Conservation (phyloP, 2,797 vertebrate genomes). For the Pelobates cultripes region DNA sequence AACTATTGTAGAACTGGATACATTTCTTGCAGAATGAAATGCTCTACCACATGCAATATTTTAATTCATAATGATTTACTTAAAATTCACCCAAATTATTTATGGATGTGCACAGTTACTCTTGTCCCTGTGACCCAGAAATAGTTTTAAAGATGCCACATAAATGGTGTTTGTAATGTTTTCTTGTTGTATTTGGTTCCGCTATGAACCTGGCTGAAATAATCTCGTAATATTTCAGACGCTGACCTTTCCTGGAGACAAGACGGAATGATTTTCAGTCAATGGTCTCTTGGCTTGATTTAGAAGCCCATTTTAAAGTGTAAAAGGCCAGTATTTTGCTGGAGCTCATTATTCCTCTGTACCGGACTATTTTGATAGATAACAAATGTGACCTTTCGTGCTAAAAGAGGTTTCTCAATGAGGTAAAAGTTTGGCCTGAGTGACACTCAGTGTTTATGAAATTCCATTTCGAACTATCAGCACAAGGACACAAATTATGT, state of each 20-base stretch:
- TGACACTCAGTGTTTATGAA: conserved; percentile 47
- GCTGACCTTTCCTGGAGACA: conserved; percentile 65
- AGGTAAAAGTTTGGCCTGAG: conserved; percentile 64
- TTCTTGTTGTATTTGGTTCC: conserved; percentile 34
- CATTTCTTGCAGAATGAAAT: no score
- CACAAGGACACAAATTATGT: neutral
- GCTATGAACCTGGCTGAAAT: conserved; percentile 61
- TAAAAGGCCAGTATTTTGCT: conserved; percentile 63
- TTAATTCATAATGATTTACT: no score
- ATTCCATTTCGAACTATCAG: neutral
- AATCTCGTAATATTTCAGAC: conserved; percentile 64
- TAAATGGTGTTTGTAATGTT: conserved; percentile 48
- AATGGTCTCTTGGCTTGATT: conserved; percentile 66
- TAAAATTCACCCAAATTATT: no score
- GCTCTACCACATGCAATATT: no score
- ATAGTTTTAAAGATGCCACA: conserved; percentile 35
- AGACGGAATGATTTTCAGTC: conserved; percentile 68
- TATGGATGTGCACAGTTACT: neutral
- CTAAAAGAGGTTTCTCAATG: conserved; percentile 61
- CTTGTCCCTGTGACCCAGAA: conserved; percentile 2
- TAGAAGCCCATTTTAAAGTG: conserved; percentile 67
- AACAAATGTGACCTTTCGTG: conserved; percentile 65
- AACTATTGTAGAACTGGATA: no score
- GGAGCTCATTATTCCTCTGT: conserved; percentile 65
- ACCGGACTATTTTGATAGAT: conserved; percentile 63